These are phyloP conservation scores for Sarcophaga variegata DNA, from an alignment of 2,888 invertebrate genomes.

Conservation along the genomic window DNA sequence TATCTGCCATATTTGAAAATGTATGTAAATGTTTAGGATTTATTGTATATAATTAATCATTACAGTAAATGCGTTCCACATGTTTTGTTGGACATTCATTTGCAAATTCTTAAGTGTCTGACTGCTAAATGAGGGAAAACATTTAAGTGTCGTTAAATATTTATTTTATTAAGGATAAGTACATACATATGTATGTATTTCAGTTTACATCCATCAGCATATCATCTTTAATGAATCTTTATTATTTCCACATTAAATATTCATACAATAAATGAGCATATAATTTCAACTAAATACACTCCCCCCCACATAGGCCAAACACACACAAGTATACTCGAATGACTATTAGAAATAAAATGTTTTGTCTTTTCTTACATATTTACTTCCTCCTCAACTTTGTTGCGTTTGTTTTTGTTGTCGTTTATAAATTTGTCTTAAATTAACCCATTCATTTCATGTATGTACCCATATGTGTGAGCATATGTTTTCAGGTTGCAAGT, in stretches of 20 bases:
- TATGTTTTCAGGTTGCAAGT: background rate
- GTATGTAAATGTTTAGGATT: too few relatives aligned
- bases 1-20: too few relatives aligned
- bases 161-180: constrained; percentile 23
- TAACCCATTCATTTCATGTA: constrained; percentile 26
- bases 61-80: background rate
- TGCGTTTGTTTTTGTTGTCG: background rate
- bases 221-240: constrained; percentile 15
- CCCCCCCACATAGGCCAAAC: too few relatives aligned
- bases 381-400: background rate
- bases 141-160: constrained; percentile 21
- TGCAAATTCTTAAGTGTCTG: background rate
- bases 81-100: background rate
- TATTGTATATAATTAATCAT: too few relatives aligned
- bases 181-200: background rate
- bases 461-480: background rate
- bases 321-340: too few relatives aligned
- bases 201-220: background rate
- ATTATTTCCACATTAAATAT: constrained; percentile 12
- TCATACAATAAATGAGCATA: constrained; percentile 1
- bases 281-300: background rate
- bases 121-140: constrained; percentile 9
- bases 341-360: too few relatives aligned
- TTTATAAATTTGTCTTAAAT: constrained; percentile 17
- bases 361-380: too few relatives aligned